Evolutionary conservation across 2,888 invertebrate genomes (phyloP).

Genomic region (Tanypteryx hageni): DNA sequence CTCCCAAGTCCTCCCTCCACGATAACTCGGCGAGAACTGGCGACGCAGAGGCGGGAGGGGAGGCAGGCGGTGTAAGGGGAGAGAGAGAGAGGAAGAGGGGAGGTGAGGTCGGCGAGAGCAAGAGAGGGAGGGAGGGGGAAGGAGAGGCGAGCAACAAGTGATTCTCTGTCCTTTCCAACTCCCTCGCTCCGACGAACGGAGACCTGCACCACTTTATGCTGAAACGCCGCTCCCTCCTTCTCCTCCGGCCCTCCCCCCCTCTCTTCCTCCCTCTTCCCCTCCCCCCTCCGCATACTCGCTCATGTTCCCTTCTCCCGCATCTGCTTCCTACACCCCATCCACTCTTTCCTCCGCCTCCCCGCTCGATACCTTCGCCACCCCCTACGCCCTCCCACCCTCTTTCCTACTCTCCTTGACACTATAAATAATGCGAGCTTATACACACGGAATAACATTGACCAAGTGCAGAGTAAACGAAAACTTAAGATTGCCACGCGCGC

Average conservation of each 20-base stretch:
- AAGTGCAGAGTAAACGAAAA: neutral
- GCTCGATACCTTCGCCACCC: neutral
- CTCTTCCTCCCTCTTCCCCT: neutral
- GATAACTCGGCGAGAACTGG: slow-evolving; percentile 47
- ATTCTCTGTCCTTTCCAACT: slow-evolving; percentile 60
- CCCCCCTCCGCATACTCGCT: neutral
- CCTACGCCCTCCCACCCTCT: neutral
- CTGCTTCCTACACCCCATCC: too few relatives aligned
- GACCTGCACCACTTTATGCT: slow-evolving; percentile 62
- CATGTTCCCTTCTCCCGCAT: too few relatives aligned
- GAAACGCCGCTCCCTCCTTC: slow-evolving; percentile 21
- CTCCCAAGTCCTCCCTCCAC: neutral
- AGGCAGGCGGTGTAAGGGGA: neutral
- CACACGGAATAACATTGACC: slow-evolving; percentile 13
- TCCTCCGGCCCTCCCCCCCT: neutral
- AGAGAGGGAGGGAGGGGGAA: neutral
- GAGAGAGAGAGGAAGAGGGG: neutral
- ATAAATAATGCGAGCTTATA: slow-evolving; percentile 24
- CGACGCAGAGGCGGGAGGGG: slow-evolving; percentile 57
- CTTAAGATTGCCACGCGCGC: neutral
- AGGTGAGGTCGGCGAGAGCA: neutral
- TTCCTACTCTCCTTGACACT: neutral
- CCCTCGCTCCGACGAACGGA: slow-evolving; percentile 21
- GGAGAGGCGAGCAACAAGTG: slow-evolving; percentile 56
- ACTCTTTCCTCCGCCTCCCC: neutral